A percentile compares a stretch with the other conserved stretches of the same genome.
Evolutionary conservation across 2,888 invertebrate species (phyloP).

Genomic region (Drosophila atroscutellata): DNA sequence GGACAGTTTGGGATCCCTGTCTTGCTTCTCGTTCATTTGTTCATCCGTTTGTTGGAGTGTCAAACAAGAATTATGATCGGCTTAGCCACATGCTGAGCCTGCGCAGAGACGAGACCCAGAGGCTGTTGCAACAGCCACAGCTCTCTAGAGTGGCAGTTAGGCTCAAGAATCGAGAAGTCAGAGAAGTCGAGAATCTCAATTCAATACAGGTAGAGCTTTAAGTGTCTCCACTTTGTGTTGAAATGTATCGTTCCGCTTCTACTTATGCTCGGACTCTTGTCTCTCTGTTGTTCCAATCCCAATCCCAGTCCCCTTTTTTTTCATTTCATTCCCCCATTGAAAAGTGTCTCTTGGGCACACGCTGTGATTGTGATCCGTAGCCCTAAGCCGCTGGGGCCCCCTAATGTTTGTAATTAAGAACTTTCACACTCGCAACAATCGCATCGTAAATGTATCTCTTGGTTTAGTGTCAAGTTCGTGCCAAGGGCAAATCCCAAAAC

Average conservation of each 20-base stretch:
- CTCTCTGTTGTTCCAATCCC: slow-evolving; percentile 32
- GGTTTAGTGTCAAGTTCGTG: slow-evolving; percentile 78
- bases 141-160: slow-evolving; percentile 57
- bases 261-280: slow-evolving; percentile 41
- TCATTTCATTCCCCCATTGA: slow-evolving; percentile 60
- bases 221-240: slow-evolving; percentile 81
- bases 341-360: slow-evolving; percentile 78
- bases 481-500: slow-evolving; percentile 62
- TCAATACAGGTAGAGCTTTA: slow-evolving; percentile 81
- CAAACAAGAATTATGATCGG: slow-evolving; percentile 85
- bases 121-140: slow-evolving; percentile 34
- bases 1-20: slow-evolving; percentile 55
- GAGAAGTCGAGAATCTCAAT: slow-evolving; percentile 48
- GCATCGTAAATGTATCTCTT: slow-evolving; percentile 75
- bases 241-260: slow-evolving; percentile 73
- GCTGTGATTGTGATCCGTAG: slow-evolving; percentile 72
- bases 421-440: slow-evolving; percentile 85
- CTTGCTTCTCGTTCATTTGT: slow-evolving; percentile 77
- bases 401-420: slow-evolving; percentile 84
- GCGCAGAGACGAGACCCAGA: slow-evolving; percentile 47
- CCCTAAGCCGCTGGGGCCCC: slow-evolving; percentile 79
- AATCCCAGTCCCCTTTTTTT: slow-evolving; percentile 10
- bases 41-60: slow-evolving; percentile 81
- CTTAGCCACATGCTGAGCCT: slow-evolving; percentile 84
- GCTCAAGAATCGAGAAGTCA: slow-evolving; percentile 38